Evolutionary conservation across 2,888 invertebrate species (phyloP).

Genomic region (Lycophotia porphyrea): DNA sequence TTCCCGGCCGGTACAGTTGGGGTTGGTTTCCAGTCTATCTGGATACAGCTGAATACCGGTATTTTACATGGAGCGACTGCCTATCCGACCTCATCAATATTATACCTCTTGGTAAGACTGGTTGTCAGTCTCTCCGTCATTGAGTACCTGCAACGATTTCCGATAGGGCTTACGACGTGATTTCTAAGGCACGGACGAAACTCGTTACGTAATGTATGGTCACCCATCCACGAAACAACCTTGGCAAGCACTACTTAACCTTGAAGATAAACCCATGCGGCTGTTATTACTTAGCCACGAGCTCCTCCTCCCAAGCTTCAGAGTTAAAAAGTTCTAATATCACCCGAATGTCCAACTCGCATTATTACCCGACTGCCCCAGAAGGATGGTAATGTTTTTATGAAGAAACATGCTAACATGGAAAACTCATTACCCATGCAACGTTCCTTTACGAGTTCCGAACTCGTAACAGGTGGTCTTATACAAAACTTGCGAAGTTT

Average conservation of each 20-base stretch:
- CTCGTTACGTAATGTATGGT: not conserved
- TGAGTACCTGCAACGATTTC: not conserved
- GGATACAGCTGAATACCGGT: not conserved
- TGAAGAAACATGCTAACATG: constrained; percentile 29
- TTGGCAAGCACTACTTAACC: not conserved
- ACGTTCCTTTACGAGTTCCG: constrained; percentile 39
- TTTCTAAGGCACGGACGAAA: not conserved
- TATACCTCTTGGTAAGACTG: not conserved
- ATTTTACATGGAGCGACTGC: not conserved
- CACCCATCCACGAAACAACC: not conserved
- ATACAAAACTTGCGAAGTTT: constrained; percentile 33
- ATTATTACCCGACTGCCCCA: not conserved
- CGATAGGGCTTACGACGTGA: not conserved
- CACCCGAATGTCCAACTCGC: not conserved
- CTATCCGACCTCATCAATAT: not conserved
- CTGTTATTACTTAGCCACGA: not conserved
- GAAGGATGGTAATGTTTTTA: constrained; percentile 10
- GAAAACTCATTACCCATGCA: constrained; percentile 55
- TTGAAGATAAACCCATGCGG: not conserved
- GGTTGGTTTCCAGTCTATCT: not conserved
- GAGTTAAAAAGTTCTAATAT: constrained; percentile 8
- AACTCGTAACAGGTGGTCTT: constrained; percentile 62
- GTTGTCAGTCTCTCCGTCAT: not conserved
- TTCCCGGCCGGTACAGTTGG: too few relatives aligned
- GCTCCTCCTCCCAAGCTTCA: not conserved